Conservation (phyloP, 2,888 invertebrate species). For the Anodontia alba region DNA sequence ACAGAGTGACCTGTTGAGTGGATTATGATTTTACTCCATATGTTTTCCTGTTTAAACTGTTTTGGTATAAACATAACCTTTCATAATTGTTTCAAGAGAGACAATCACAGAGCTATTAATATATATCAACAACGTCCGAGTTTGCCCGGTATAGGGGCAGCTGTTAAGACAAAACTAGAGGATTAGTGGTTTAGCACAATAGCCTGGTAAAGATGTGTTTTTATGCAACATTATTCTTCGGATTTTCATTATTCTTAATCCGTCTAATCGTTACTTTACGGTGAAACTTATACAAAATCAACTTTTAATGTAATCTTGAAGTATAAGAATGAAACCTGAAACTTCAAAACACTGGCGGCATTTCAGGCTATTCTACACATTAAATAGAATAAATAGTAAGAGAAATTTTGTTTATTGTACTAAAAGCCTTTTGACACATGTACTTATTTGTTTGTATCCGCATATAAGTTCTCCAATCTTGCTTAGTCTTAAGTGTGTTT, state of each 20-base stretch:
- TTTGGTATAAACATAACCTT: conserved; percentile 12
- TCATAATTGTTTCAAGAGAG: neutral
- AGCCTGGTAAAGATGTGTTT: neutral
- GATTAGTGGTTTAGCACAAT: conserved; percentile 13
- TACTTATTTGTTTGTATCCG: too few species aligned
- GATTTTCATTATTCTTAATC: neutral
- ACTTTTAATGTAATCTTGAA: conserved; percentile 1
- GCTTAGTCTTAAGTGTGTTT: too few species aligned
- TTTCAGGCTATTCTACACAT: too few species aligned
- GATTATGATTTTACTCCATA: neutral
- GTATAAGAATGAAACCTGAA: neutral
- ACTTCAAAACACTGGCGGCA: too few species aligned
- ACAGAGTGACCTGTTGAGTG: neutral
- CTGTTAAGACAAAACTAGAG: neutral
- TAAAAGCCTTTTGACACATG: neutral
- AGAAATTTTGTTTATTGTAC: neutral
- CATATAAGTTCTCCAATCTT: too few species aligned
- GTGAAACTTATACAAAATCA: conserved; percentile 14
- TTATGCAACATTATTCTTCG: conserved; percentile 7
- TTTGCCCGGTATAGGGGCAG: neutral
- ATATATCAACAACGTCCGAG: neutral
- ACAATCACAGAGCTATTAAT: conserved; percentile 10
- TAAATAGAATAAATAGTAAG: too few species aligned
- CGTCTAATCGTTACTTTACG: neutral
- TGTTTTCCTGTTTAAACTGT: neutral